A percentile compares a stretch with the other conserved stretches of the same genome.
Evolutionary conservation across 2,113 vertebrate species (phyloP).

Genomic region (Spea multiplicata): DNA sequence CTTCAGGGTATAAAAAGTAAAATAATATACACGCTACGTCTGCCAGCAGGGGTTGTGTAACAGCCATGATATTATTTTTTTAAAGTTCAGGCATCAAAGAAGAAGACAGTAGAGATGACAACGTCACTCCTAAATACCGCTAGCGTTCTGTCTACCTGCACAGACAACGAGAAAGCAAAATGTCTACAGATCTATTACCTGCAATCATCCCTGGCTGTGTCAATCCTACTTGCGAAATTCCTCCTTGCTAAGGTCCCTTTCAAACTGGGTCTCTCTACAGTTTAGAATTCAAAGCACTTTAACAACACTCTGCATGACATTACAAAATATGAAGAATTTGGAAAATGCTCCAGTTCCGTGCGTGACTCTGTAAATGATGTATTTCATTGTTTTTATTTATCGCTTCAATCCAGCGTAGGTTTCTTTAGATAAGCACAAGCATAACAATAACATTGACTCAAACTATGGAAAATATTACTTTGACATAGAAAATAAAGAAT

Average conservation of each 20-base stretch:
- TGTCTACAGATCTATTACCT: conserved; percentile 5
- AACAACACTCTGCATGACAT: too few relatives aligned
- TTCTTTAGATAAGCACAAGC: background rate
- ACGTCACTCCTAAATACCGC: background rate
- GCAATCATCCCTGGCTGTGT: background rate
- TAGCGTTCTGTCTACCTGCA: conserved; percentile 20
- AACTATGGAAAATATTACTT: too few relatives aligned
- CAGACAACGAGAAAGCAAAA: conserved; percentile 16
- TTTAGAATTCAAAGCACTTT: background rate
- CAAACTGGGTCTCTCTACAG: background rate
- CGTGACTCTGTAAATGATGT: background rate
- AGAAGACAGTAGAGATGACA: conserved; percentile 3
- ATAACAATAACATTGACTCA: background rate
- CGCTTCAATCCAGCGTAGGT: background rate
- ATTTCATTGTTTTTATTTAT: background rate
- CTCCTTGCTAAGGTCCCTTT: background rate
- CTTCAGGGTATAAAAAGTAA: conserved; percentile 13
- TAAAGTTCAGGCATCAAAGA: conserved; percentile 19
- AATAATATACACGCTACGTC: conserved; percentile 9
- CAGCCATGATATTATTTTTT: conserved; percentile 26
- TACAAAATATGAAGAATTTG: background rate
- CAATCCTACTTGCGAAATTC: conserved; percentile 2
- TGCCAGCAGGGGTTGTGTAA: conserved; percentile 14
- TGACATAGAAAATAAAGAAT: background rate
- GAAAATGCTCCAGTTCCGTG: background rate